phyloP scores from a whole-genome alignment of 64 coral and sea anemone species.

The Pachyseris speciosa region DNA sequence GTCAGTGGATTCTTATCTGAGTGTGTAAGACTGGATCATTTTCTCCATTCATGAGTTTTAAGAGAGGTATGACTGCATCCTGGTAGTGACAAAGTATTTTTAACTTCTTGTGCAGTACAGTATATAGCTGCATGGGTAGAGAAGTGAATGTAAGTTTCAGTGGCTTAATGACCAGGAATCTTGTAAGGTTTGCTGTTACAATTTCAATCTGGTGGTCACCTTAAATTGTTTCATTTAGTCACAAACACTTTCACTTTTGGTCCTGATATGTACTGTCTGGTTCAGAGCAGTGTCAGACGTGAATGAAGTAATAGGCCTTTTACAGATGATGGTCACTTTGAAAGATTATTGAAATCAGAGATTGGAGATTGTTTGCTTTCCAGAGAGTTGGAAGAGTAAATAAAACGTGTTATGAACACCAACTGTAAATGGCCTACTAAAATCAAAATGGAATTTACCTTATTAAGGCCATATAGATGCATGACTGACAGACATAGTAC shows the following conservation, averaged over 20 bases:
- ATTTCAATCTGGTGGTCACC: no score
- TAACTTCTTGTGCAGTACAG: neutral
- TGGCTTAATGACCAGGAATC: no score
- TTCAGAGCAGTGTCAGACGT: conserved; percentile 33
- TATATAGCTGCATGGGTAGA: neutral
- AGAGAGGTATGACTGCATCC: conserved; percentile 28
- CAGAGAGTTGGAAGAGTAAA: no score
- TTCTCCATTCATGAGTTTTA: conserved; percentile 21
- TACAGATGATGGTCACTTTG: neutral
- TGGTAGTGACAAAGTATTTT: conserved; percentile 9
- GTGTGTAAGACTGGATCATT: neutral
- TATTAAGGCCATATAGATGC: no score
- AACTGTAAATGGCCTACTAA: neutral
- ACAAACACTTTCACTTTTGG: no score
- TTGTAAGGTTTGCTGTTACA: no score
- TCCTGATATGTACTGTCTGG: neutral
- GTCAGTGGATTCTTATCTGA: neutral
- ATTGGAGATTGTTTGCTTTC: no score
- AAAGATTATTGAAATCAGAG: no score
- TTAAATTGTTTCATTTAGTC: no score
- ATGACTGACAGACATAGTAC: neutral
- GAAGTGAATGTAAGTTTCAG: neutral
- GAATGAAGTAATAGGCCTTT: neutral
- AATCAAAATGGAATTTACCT: neutral
- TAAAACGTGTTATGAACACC: neutral